Conservation (phyloP, 2,888 invertebrate genomes). For the Acleris sparsana region DNA sequence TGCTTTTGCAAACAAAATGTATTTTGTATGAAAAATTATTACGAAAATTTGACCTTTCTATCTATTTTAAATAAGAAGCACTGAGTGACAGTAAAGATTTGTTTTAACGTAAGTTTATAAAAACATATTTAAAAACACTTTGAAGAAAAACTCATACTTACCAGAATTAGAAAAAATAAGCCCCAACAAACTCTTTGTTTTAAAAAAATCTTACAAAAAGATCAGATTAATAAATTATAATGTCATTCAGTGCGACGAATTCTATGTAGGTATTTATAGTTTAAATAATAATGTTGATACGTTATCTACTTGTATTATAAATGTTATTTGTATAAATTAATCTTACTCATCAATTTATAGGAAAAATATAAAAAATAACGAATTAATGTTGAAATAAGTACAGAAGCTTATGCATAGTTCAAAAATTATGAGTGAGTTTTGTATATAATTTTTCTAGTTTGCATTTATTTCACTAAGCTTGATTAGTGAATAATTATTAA, state of each 20-base stretch:
- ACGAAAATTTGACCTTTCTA: too few species aligned
- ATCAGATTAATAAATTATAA: too few species aligned
- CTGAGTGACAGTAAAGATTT: too few species aligned
- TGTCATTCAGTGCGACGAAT: slow-evolving; percentile 3
- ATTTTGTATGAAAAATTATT: too few species aligned
- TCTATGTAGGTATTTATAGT: slow-evolving; percentile 13
- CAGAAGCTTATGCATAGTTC: slow-evolving; percentile 23
- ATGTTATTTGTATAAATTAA: slow-evolving; percentile 26
- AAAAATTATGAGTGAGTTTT: slow-evolving; percentile 4
- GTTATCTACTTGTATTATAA: slow-evolving; percentile 31
- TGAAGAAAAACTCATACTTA: too few species aligned
- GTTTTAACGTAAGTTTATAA: too few species aligned
- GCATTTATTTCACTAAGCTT: background rate
- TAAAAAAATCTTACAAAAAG: too few species aligned
- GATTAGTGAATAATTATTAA: slow-evolving; percentile 2
- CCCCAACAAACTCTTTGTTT: too few species aligned
- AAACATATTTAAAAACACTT: too few species aligned
- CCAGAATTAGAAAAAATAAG: too few species aligned
- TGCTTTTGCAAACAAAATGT: too few species aligned
- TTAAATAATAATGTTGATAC: slow-evolving; percentile 28
- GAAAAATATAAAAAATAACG: slow-evolving; percentile 22
- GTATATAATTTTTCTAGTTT: background rate
- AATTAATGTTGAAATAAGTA: slow-evolving; percentile 25
- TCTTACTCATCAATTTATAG: slow-evolving; percentile 16
- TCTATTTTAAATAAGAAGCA: too few species aligned